Conservation (phyloP, 1,140 invertebrate species). For the Trigoniulus corallinus region DNA sequence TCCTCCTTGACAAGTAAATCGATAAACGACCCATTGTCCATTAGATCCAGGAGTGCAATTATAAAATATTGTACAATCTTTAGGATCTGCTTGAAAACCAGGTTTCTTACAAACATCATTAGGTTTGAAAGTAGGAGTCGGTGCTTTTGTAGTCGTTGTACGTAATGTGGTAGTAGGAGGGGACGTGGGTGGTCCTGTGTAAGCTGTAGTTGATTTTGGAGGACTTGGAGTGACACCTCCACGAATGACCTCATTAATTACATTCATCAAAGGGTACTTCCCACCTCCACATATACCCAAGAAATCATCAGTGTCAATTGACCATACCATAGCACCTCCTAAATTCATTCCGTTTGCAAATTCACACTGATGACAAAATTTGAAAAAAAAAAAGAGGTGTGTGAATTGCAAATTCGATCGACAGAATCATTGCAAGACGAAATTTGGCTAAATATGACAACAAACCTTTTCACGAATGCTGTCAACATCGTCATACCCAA, state of each 20-base stretch:
- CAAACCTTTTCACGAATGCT: conserved; percentile 60
- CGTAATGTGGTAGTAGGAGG: too few relatives aligned
- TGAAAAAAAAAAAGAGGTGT: too few relatives aligned
- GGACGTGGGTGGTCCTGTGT: too few relatives aligned
- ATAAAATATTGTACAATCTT: conserved; percentile 19
- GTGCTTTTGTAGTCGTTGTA: neutral
- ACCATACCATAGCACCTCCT: conserved; percentile 76
- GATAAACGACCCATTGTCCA: conserved; percentile 9
- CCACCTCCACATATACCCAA: conserved; percentile 53
- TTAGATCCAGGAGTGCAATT: conserved; percentile 11
- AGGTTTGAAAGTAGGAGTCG: conserved; percentile 7
- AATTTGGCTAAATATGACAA: too few relatives aligned
- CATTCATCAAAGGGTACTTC: conserved; percentile 55
- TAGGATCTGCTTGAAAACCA: conserved; percentile 16
- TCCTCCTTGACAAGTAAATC: conserved; percentile 11
- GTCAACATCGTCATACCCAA: conserved; percentile 64
- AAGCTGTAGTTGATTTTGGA: too few relatives aligned
- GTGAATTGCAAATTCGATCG: too few relatives aligned
- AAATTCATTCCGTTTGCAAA: conserved; percentile 53
- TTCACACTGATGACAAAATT: conserved; percentile 29
- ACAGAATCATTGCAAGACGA: too few relatives aligned
- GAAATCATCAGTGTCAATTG: conserved; percentile 73
- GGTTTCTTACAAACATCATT: conserved; percentile 14
- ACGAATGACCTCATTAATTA: conserved; percentile 54
- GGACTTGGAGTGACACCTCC: too few relatives aligned